Conservation (phyloP, 2,113 vertebrate species). For the Rhinichthys klamathensis region DNA sequence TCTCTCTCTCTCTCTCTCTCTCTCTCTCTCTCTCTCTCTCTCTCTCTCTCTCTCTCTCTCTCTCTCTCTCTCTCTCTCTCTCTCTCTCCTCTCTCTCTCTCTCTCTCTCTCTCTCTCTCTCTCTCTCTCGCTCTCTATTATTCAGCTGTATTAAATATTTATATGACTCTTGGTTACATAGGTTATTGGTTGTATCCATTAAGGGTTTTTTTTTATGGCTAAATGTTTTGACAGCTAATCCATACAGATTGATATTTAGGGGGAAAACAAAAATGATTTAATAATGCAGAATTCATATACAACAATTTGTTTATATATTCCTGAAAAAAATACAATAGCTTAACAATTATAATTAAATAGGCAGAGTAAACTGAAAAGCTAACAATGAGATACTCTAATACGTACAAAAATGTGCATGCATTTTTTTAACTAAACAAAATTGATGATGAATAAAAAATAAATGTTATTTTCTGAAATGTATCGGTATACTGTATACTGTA, state of each 20-base stretch:
- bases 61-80: neutral
- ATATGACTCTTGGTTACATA: conserved; percentile 29
- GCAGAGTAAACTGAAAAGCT: too few species aligned
- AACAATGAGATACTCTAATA: too few species aligned
- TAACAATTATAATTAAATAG: too few species aligned
- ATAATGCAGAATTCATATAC: too few species aligned
- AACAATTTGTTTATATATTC: too few species aligned
- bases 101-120: neutral
- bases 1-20: neutral
- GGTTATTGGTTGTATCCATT: neutral
- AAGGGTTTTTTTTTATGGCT: neutral
- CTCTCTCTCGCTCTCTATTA: too few species aligned
- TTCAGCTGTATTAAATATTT: conserved; percentile 54
- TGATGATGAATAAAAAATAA: neutral
- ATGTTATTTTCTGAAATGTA: neutral
- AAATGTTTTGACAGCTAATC: neutral
- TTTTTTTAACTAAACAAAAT: neutral
- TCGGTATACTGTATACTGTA: neutral
- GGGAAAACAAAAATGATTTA: too few species aligned
- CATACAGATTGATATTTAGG: neutral
- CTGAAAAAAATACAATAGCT: too few species aligned
- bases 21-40: neutral
- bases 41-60: neutral
- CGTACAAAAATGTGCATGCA: too few species aligned
- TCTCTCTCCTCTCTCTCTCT: neutral